Conservation (phyloP, 2,113 vertebrate genomes). For the Sardina pilchardus region DNA sequence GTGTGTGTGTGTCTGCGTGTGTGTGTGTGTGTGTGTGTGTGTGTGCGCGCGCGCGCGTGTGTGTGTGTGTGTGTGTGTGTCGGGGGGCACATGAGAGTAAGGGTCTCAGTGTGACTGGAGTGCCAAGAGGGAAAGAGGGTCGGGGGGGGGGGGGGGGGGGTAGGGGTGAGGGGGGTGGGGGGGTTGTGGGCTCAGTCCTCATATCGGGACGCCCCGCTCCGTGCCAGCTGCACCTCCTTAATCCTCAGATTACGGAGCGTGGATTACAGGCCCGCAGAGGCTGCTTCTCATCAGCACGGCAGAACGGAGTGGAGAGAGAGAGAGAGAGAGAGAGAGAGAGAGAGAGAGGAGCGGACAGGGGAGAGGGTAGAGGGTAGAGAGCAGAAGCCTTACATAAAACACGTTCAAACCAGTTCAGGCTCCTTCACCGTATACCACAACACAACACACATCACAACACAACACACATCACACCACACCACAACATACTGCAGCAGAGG, state of each 20-base stretch:
- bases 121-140: conserved; percentile 54
- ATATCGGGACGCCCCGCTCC: conserved; percentile 53
- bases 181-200: conserved; percentile 4
- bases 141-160: conserved; percentile 41
- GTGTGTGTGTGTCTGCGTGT: neutral
- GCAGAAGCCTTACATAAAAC: neutral
- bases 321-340: neutral
- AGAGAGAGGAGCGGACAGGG: neutral
- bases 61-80: neutral
- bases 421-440: neutral
- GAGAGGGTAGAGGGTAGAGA: neutral
- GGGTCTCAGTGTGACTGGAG: neutral
- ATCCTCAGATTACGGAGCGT: conserved; percentile 74
- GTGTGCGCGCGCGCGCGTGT: too few species aligned
- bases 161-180: conserved; percentile 52
- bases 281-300: conserved; percentile 47
- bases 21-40: neutral
- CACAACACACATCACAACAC: neutral
- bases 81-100: neutral
- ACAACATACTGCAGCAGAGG: neutral
- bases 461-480: neutral
- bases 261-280: conserved; percentile 58
- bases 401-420: neutral
- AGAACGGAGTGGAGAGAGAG: neutral
- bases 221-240: conserved; percentile 72